These are phyloP conservation scores for Cariama cristata DNA, from an alignment of 2,113 vertebrate genomes.

Conservation along the genomic window DNA sequence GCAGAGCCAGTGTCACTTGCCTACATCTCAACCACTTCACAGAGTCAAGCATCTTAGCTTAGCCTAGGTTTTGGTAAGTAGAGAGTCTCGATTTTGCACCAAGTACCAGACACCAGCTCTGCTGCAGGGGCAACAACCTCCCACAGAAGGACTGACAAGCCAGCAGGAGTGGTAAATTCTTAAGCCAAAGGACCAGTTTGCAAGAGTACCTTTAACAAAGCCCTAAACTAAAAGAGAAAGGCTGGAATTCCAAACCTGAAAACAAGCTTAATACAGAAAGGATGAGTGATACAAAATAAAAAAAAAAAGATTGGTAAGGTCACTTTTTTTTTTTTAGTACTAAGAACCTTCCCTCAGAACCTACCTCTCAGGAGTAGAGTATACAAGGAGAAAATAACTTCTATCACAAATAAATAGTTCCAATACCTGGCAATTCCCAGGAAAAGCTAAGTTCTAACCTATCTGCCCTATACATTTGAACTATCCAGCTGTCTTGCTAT, in stretches of 20 bases:
- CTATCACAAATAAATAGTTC: background rate
- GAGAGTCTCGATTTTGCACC: background rate
- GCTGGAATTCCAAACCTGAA: background rate
- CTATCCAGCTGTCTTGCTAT: background rate
- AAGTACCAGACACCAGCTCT: background rate
- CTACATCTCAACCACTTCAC: background rate
- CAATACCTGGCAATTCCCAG: background rate
- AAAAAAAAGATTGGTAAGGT: background rate
- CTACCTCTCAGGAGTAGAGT: background rate
- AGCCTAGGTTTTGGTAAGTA: background rate
- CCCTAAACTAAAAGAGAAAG: background rate
- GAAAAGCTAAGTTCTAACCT: background rate
- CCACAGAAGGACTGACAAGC: background rate
- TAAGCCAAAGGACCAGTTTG: background rate
- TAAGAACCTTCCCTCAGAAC: background rate
- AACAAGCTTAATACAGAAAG: background rate
- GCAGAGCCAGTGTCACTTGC: background rate
- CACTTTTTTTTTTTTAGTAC: background rate
- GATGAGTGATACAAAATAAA: background rate
- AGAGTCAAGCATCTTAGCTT: background rate
- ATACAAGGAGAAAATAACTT: background rate
- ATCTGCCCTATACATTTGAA: background rate
- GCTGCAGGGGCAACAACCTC: background rate
- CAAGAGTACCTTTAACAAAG: background rate
- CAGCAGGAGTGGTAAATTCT: background rate